These are phyloP conservation scores for Ciconia stormi DNA, from an alignment of 2,113 vertebrate genomes.

Conservation along the genomic window DNA sequence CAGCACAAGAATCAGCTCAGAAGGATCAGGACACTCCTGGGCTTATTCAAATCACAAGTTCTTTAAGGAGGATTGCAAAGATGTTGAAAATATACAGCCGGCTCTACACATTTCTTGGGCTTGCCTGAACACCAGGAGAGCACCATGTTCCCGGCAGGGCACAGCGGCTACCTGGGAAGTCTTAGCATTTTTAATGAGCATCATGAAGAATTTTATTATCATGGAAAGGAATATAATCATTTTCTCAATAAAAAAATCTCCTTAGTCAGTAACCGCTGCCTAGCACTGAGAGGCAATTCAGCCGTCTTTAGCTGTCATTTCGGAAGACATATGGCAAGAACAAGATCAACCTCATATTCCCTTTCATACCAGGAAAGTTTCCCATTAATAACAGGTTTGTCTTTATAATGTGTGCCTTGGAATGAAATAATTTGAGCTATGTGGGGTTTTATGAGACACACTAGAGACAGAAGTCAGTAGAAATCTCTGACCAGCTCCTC, in stretches of 20 bases:
- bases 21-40: slow-evolving; percentile 34
- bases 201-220: slow-evolving; percentile 11
- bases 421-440: slow-evolving; percentile 3
- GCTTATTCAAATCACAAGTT: slow-evolving; percentile 24
- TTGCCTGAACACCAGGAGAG: neutral
- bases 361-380: slow-evolving; percentile 19
- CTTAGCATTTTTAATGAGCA: slow-evolving; percentile 31
- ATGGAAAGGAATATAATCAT: neutral
- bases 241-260: slow-evolving; percentile 2
- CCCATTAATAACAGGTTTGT: slow-evolving; percentile 28
- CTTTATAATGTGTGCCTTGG: neutral
- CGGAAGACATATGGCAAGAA: slow-evolving; percentile 1
- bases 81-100: neutral
- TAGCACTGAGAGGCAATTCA: neutral
- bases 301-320: neutral
- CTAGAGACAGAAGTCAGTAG: neutral
- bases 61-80: slow-evolving; percentile 10
- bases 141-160: neutral
- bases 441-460: neutral
- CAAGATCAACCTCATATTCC: neutral
- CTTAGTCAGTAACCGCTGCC: neutral
- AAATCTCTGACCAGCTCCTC: neutral
- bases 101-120: neutral
- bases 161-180: neutral
- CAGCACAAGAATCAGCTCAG: slow-evolving; percentile 27